Evolutionary conservation across 2,113 vertebrate genomes (phyloP), one percentile per base, ranked within the genome.

Genomic region (Notothenia rossii): DNA sequence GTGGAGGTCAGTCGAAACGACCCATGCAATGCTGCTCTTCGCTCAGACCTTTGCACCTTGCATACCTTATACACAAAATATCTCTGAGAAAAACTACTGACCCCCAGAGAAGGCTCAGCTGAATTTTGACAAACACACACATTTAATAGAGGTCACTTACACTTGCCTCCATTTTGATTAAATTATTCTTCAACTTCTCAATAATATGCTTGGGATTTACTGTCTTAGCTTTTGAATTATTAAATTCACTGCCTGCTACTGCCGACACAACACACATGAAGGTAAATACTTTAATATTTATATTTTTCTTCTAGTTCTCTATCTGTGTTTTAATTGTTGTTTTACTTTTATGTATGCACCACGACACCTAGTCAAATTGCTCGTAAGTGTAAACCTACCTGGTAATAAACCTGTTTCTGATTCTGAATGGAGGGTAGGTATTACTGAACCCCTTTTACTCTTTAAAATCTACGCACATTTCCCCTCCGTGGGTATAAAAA

Each of bases 21-120:
- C 50, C 50, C 15, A 15, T 18, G 8, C 49, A 3, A 33, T 22
- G 51, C 36, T 3, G 11, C 18, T 13, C 68, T 56, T 10, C 18
- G 10, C 54, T 33, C 18, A 51, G 58, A 40, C 58, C 29, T 62
- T 25, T 73, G 71, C 33, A 22, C 58, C n/a, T 9, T 14, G 18
- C 46, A 56, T 20, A 20, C 17, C 3, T 29, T 43, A 22, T 11
- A 8, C 33, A 73, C 43, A 8, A 62, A 62, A 25, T 45, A 62
- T 48, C 49, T 63, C 33, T 6, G 22, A 60, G 25, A 12, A 18
- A 87, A 63, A 79, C 92, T 94, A 93, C 94, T 95, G 93, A 95
- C 83, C 56, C 54, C 36, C 36, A 36, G 36, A 36, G 36, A 36
- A 36, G 36, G 36, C 36, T 36, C 36, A 5, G 36, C 36, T 36